These are phyloP conservation scores for Excalfactoria chinensis DNA, from an alignment of 2,113 vertebrate genomes.

Conservation along the genomic window DNA sequence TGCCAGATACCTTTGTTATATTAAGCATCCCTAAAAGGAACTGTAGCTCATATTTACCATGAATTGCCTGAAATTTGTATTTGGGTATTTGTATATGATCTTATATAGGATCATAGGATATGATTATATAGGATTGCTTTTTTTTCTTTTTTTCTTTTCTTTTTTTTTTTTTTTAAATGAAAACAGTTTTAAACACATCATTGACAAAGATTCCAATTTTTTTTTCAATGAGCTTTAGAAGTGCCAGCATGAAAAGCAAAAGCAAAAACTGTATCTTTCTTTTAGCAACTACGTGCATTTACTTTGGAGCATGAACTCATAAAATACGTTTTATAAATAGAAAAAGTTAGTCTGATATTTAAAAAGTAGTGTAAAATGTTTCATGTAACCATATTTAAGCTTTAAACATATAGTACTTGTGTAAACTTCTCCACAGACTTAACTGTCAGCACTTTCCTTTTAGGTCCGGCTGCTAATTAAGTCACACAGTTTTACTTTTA, in stretches of 20 bases:
- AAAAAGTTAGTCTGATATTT: slow-evolving; percentile 7
- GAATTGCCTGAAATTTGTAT: not conserved
- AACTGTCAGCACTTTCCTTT: not conserved
- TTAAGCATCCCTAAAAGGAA: not conserved
- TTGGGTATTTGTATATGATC: not conserved
- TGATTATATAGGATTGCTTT: slow-evolving; percentile 72
- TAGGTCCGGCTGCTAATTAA: not conserved
- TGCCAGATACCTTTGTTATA: not conserved
- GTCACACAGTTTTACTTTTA: not conserved
- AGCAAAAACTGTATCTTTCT: slow-evolving; percentile 12
- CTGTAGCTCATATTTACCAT: not conserved
- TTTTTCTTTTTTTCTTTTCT: slow-evolving; percentile 16
- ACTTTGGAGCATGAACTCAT: not conserved
- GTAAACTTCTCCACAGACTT: not conserved
- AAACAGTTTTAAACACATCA: slow-evolving; percentile 68
- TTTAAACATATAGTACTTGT: not conserved
- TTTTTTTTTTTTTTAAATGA: slow-evolving; percentile 70
- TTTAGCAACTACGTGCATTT: not conserved
- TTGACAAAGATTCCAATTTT: slow-evolving; percentile 62
- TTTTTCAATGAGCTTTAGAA: slow-evolving; percentile 57
- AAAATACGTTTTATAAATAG: slow-evolving; percentile 8
- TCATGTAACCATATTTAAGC: not conserved
- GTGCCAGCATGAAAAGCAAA: slow-evolving; percentile 10
- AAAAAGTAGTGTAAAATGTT: slow-evolving; percentile 29
- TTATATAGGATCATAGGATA: too few relatives aligned